Base-by-base conservation (phyloP, 2,888 invertebrate species). In the Agriopis leucophaearia region DNA sequence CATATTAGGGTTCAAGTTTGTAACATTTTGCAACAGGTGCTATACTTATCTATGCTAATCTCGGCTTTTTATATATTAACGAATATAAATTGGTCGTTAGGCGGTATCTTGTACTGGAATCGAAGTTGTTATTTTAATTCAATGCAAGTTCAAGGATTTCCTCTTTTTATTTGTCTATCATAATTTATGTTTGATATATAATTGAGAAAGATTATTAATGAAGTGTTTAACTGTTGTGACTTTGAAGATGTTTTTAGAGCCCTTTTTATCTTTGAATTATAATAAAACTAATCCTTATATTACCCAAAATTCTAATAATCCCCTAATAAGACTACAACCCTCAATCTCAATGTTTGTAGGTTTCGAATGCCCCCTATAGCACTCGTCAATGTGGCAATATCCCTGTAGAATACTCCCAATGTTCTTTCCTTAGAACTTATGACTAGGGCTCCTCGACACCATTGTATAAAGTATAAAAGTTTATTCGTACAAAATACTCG, bases 21-120 rank as follows among this genome's bases (percentile, higher is more conserved):
- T 52, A 36, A 35, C 3, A 51, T 35, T 54, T 54, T 54, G 55
- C 40, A 42, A 55, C 55, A 55, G 18, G 40, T 40, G 52, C 36
- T 42, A 40, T 5, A 13, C 38, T 40, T 55, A 40, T 40, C 1
- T 40, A 55, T 42, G 54, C 40, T 40, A 55, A 55, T 55, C 27
- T 18, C 10, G 16, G 12, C 42, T 55, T 16, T n/a, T 55, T 55
- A 35, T 55, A 55, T 55, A 12, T 7, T 3, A 42, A 13, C 9
- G 38, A 55, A 55, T 55, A 52, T 38, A 52, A 38, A 52, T 15
- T 52, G 36, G 36, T 35, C 15, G n/a, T 9, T 9, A 36, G 36
- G 13, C 15, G 13, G 35, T 15, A 52, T 52, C 52, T 52, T 38
- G 52, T 36, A 9, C 36, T 8, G 36, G 8, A 52, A 36, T 52